Evolutionary conservation across 1,140 invertebrate genomes (phyloP).

Genomic region (Cotesia chilonis): DNA sequence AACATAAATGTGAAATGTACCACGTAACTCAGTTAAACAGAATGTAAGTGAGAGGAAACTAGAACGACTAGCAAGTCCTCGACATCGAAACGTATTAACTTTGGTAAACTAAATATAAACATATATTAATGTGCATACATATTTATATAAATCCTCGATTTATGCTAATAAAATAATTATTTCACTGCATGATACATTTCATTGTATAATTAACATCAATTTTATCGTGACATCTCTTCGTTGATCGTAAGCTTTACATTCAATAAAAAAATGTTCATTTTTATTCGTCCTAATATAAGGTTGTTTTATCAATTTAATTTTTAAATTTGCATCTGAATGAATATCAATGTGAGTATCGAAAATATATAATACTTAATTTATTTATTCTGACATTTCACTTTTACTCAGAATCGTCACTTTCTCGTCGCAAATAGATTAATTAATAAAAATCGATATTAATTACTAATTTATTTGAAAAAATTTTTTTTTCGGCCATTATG

Average conservation of each 20-base stretch:
- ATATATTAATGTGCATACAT: neutral
- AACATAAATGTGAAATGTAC: slow-evolving; percentile 10
- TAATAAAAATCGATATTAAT: no score
- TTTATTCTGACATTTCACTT: no score
- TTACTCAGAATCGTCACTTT: no score
- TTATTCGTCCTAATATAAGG: neutral
- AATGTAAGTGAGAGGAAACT: slow-evolving; percentile 41
- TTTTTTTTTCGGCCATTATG: no score
- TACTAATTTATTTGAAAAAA: no score
- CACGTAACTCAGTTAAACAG: slow-evolving; percentile 16
- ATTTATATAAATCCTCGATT: neutral
- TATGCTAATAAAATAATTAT: neutral
- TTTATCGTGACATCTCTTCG: neutral
- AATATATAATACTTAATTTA: no score
- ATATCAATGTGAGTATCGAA: no score
- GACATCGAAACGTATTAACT: slow-evolving; percentile 22
- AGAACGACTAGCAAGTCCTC: slow-evolving; percentile 30
- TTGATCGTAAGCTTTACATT: no score
- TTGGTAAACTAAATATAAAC: slow-evolving; percentile 13
- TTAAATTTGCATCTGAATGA: no score
- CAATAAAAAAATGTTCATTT: no score
- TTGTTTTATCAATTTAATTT: neutral
- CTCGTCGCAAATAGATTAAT: no score
- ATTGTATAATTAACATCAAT: neutral
- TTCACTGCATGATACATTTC: neutral